Base-by-base conservation (phyloP, 2,113 vertebrate species). In the Lophotis ruficrista region DNA sequence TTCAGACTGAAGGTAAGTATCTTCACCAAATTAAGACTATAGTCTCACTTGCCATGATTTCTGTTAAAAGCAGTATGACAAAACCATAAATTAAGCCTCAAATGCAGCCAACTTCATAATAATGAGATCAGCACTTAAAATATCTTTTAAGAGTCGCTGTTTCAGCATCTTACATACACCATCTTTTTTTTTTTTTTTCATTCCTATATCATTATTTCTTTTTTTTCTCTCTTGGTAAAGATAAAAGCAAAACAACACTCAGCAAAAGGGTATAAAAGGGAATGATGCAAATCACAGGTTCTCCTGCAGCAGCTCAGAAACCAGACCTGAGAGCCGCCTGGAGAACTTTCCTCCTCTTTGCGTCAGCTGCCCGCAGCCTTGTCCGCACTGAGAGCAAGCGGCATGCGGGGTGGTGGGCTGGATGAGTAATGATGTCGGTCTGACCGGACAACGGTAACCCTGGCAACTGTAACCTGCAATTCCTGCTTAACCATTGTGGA, bases 381-480 rank as follows among this genome's bases (percentile, higher is more conserved):
- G 94, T 89, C 70, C 12, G 25, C 37, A 15, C 60, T 4, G 10
- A 43, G 85, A 92, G 89, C 87, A 64, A 93, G 96, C 88, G 47
- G 97, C 17, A 1, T 65, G 96, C 85, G 72, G 35, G 76, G 94
- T 48, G 83, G 87, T 91, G 68, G 81, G 48, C 85, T 37, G 75
- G 94, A 97, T 98, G 98, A 98, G 98, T 94, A 97, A 98, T 97
- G 98, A 97, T 97, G 97, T 91, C 30, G 53, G 93, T 93, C 85
- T 27, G 89, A 95, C 93, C 14, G 93, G 97, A 98, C 98, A 98
- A 97, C 95, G 64, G 98, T 98, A 98, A 99, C 98, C 98, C 90
- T 98, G 96, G 98, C 98, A 98, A 99, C 98, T 93, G 96, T 57
- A 98, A 98, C 98, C 98, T 98, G 98, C 97, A 95, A 98, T 98